A percentile compares a stretch with the other conserved stretches of the same genome.
Evolutionary conservation across 2,113 vertebrate genomes (phyloP).

Genomic region (Nerophis ophidion): DNA sequence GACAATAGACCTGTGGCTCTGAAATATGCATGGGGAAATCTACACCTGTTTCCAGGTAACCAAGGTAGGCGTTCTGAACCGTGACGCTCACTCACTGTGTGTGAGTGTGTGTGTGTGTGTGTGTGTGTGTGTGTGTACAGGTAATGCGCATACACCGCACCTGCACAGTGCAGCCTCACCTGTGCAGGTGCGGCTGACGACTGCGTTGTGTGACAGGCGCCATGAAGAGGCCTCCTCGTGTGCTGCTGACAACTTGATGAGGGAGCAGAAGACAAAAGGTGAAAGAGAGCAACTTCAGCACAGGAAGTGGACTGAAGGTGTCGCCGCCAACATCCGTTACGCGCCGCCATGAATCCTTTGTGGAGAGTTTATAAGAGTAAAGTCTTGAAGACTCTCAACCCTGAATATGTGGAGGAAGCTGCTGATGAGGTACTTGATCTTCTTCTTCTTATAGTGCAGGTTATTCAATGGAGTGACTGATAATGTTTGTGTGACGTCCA

Average conservation of each 20-base stretch:
- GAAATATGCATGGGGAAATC: constrained; percentile 77
- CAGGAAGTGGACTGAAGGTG: background rate
- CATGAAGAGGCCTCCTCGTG: background rate
- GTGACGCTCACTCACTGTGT: constrained; percentile 43
- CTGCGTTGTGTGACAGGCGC: background rate
- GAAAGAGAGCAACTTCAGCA: constrained; percentile 26
- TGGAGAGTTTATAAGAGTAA: constrained; percentile 77
- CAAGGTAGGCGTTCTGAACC: constrained; percentile 58
- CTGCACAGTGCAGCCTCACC: constrained; percentile 23
- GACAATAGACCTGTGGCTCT: constrained; percentile 65
- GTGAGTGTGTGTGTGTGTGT: constrained; percentile 28
- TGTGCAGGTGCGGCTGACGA: background rate
- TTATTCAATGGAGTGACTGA: too few species aligned
- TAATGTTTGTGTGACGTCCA: too few species aligned
- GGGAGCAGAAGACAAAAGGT: constrained; percentile 33
- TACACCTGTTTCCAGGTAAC: constrained; percentile 80
- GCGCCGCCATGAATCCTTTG: constrained; percentile 69
- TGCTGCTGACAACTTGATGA: constrained; percentile 13
- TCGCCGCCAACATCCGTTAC: constrained; percentile 16
- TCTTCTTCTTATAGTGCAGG: background rate
- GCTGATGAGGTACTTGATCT: constrained; percentile 60
- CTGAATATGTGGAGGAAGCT: constrained; percentile 66
- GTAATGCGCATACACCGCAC: constrained; percentile 13
- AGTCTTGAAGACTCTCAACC: constrained; percentile 74
- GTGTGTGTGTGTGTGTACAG: constrained; percentile 17